Base-by-base conservation (phyloP, 2,888 invertebrate species). In the Peribatodes rhomboidaria region DNA sequence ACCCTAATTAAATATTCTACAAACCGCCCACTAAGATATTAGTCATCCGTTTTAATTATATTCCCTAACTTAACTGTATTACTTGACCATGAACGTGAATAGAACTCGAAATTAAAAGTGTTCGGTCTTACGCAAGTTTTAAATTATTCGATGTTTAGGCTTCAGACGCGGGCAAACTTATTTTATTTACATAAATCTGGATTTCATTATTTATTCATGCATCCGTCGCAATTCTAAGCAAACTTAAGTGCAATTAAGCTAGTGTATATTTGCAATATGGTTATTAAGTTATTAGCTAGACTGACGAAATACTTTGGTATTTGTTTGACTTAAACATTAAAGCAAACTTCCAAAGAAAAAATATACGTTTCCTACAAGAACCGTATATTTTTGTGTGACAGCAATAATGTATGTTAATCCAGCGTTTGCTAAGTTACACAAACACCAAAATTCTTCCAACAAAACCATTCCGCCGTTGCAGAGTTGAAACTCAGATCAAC, bases 31-130 rank as follows among this genome's bases (percentile, higher is more conserved):
- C 11, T 13, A n/a, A 44, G 20, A 20, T 13, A 46, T 46, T 22
- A 44, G 22, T 44, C 44, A 44, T 46, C 46, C 9, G n/a, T 46
- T 42, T 7, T 46, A 8, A 22, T 27, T 27, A 46, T 27, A 46
- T 46, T 27, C n/a, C 13, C n/a, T 22, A 46, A 27, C 1, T n/a
- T 14, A 42, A 44, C 13, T 31, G 1, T 16, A 11, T 41, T 35
- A 27, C 18, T 41, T 22, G 58, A 58, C 47, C 58, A n/a, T 61
- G 61, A 61, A 53, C 63, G 58, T 64, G 53, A 57, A 56, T 61
- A 35, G 7, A 47, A 39, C 58, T 59, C 11, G 11, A 47, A 57
- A 37, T 65, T 50, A 7, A 13, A 35, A 13, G 27, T n/a, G n/a
- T n/a, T n/a, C n/a, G n/a, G n/a, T 50, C 14, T 33, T 42, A 56